A percentile compares a stretch with the other conserved stretches of the same genome.
Conservation (phyloP, 2,113 vertebrate genomes). For the Atractosteus spatula region DNA sequence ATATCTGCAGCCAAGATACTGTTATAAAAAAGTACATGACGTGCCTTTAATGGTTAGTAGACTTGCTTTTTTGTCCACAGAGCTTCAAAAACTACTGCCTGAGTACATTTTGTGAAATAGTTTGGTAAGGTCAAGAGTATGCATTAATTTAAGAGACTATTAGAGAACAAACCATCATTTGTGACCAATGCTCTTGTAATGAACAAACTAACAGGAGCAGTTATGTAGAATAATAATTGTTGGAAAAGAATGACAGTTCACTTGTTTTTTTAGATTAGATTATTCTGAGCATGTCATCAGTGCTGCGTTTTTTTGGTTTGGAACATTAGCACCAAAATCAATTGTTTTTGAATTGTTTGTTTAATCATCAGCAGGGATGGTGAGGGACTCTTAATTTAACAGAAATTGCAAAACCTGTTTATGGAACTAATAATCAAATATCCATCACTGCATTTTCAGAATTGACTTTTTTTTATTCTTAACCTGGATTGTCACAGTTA, state of each 20-base stretch:
- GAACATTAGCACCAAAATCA: not conserved
- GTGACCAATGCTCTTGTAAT: not conserved
- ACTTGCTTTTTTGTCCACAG: conserved; percentile 23
- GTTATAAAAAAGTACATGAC: conserved; percentile 48
- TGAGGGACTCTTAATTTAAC: not conserved
- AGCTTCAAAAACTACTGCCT: conserved; percentile 2
- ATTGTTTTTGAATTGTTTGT: not conserved
- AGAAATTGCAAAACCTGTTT: not conserved
- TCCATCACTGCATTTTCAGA: not conserved
- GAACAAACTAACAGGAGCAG: not conserved
- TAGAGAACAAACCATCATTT: conserved; percentile 4
- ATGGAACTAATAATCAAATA: not conserved
- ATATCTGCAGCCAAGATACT: conserved; percentile 47
- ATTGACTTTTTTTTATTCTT: conserved; percentile 26
- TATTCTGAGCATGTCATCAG: conserved; percentile 7
- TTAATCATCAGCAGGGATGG: not conserved
- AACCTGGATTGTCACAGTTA: conserved; percentile 15
- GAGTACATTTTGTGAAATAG: not conserved
- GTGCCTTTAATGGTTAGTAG: conserved; percentile 58
- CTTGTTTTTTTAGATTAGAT: not conserved
- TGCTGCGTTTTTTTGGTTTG: not conserved
- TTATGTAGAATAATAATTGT: not conserved
- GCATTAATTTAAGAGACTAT: not conserved
- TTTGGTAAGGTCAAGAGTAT: not conserved
- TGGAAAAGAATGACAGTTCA: conserved; percentile 20